Evolutionary conservation across 2,797 vertebrate genomes (phyloP), one percentile per base, ranked within the genome.

Genomic region (Sparus aurata): DNA sequence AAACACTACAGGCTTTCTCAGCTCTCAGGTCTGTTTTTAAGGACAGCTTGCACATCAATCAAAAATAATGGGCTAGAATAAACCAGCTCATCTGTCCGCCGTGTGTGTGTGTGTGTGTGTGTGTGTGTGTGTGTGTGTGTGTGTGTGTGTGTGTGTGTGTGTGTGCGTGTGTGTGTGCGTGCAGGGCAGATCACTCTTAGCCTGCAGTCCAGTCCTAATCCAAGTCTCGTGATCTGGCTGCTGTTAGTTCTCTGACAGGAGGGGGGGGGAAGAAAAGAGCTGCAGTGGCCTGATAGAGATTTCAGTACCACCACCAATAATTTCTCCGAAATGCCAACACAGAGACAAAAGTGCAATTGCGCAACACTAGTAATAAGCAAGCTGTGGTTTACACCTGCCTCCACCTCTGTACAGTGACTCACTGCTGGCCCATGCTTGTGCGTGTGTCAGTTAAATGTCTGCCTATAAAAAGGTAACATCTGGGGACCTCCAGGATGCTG

Each of bases 181-280:
- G 60, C 15, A 4, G 20, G 60, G n/a, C 50, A 61, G 60, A 80
- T 80, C 69, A 62, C 66, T 63, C 50, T 43, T 46, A 54, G 74
- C 57, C 76, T 72, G 61, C 73, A 84, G 81, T 64, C 71, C 52
- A 75, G 86, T 89, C 74, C 78, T 93, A 93, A 95, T 93, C 88
- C 66, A 80, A 81, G 87, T 93, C 93, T 85, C 67, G 88, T 94
- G 94, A 95, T 93, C 74, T 22, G 71, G 77, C 84, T 85, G 83
- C 82, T 69, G 77, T 83, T 80, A 57, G 74, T 52, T 83, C 68
- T 77, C 86, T 74, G 73, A 80, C 57, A 79, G 23, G 45, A 11
- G 2, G 38, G 43, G 75, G n/a, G 53, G 46, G 75, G 16, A 53
- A 3, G 60, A 59, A 63, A 59, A 34, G 77, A 45, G 58, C 71